Base-by-base conservation (phyloP, 2,797 vertebrate genomes). In the Catostomus latipinnis region DNA sequence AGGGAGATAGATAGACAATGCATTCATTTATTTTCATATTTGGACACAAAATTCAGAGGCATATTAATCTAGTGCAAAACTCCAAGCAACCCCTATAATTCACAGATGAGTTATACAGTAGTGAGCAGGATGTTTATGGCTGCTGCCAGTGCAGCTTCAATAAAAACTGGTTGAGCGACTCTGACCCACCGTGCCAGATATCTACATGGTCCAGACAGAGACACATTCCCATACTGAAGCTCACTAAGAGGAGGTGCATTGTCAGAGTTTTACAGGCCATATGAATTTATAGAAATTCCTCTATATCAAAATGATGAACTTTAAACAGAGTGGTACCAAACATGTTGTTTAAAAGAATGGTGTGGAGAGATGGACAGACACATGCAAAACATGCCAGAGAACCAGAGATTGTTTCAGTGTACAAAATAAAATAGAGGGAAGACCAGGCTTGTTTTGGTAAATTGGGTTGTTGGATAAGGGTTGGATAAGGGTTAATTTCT, bases 1-100 rank as follows among this genome's bases (percentile, higher is more conserved):
- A 75, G 16, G 46, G 13, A 22, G 76, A 43, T 56, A 65, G 57
- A 54, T 61, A 72, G 18, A 66, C 18, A 70, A 53, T n/a, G 72
- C 78, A 58, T 13, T 74, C 83, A 88, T 76, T 85, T 75, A 82
- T 84, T 86, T 88, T 89, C 82, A 86, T 84, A 88, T 89, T 70
- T 82, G 81, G 83, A 83, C 63, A 22, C 22, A 22, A 22, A 22
- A 22, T 22, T 52, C 48, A 52, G 10, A 71, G 56, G 70, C 43
- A 58, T 12, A 52, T 4, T 14, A 34, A 54, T 57, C 48, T 45
- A 10, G 63, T 48, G 63, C 48, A 53, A 78, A 85, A 81, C n/a
- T 83, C 84, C 46, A 76, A 76, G 80, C 80, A 72, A 84, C 86
- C 74, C 66, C 74, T 77, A 84, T 84, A 74, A 81, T 78, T 87